A percentile compares a stretch with the other conserved stretches of the same genome.
These are phyloP conservation scores for Clarias laeviceps DNA, from an alignment of 2,797 vertebrate genomes.

Conservation along the genomic window DNA sequence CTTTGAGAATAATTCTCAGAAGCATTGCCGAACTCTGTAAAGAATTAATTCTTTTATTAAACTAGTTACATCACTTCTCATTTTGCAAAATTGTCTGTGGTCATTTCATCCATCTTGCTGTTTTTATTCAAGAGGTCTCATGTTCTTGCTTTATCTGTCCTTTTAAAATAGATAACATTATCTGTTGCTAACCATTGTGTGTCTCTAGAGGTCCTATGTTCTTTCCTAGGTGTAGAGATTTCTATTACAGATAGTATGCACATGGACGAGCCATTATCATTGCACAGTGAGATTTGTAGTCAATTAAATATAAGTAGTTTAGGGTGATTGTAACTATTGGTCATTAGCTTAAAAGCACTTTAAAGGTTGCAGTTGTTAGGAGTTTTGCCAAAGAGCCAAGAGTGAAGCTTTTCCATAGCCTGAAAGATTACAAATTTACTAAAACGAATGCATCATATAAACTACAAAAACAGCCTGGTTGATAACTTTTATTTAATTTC, in stretches of 20 bases:
- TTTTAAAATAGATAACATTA: neutral
- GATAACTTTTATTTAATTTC: neutral
- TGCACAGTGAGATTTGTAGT: neutral
- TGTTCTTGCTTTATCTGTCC: neutral
- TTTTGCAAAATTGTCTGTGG: neutral
- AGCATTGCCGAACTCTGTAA: neutral
- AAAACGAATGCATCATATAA: neutral
- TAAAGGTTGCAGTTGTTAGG: no score
- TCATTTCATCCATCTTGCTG: slow-evolving; percentile 9
- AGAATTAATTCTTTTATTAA: neutral
- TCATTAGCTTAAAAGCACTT: neutral
- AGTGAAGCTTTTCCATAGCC: neutral
- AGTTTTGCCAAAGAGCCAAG: neutral
- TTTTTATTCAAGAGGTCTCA: neutral
- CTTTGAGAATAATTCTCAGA: slow-evolving; percentile 10
- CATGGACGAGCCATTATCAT: neutral
- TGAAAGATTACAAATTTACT: neutral
- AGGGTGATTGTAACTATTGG: neutral
- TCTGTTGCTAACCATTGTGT: slow-evolving; percentile 2
- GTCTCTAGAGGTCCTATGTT: neutral
- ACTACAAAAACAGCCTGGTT: neutral
- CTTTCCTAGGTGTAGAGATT: neutral
- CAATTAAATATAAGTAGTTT: neutral
- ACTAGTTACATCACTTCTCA: neutral
- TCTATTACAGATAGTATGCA: neutral